These are phyloP conservation scores for Pogonophryne albipinna DNA, from an alignment of 2,797 vertebrate genomes.

Conservation along the genomic window DNA sequence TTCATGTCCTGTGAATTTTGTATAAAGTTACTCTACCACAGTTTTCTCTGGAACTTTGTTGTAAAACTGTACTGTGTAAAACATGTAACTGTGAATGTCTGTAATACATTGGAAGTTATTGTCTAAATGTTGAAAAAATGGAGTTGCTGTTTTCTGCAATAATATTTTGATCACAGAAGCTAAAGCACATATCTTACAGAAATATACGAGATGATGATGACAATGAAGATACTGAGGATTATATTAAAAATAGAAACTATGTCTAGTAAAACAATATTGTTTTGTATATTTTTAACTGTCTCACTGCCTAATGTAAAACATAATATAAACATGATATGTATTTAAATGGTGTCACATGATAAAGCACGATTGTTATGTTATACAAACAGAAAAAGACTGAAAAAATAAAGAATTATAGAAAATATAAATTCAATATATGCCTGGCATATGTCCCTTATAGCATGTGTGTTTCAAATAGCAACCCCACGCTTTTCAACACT, in stretches of 20 bases:
- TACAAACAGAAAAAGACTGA: conserved; percentile 90
- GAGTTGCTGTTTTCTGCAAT: conserved; percentile 95
- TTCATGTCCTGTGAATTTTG: conserved; percentile 91
- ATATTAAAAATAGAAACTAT: conserved; percentile 94
- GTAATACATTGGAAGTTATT: conserved; percentile 92
- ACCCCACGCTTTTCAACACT: conserved; percentile 42
- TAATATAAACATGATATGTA: conserved; percentile 98
- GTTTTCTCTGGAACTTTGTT: conserved; percentile 92
- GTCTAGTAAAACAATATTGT: conserved; percentile 98
- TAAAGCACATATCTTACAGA: conserved; percentile 96
- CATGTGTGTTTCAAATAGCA: conserved; percentile 59
- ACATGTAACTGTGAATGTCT: conserved; percentile 95
- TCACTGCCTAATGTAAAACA: conserved; percentile 99
- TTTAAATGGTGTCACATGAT: conserved; percentile 97
- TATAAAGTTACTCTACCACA: conserved; percentile 88
- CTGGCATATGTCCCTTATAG: conserved; percentile 72
- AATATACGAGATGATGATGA: conserved; percentile 84
- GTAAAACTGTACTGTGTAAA: conserved; percentile 94
- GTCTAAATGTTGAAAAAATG: conserved; percentile 94
- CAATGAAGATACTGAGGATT: conserved; percentile 83
- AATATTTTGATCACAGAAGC: conserved; percentile 97
- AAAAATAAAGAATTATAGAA: conserved; percentile 94
- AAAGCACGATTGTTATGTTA: conserved; percentile 98
- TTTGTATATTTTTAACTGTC: conserved; percentile 99
- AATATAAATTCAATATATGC: conserved; percentile 76